Conservation (phyloP, 1,140 invertebrate species). For the Eriocheir sinensis region DNA sequence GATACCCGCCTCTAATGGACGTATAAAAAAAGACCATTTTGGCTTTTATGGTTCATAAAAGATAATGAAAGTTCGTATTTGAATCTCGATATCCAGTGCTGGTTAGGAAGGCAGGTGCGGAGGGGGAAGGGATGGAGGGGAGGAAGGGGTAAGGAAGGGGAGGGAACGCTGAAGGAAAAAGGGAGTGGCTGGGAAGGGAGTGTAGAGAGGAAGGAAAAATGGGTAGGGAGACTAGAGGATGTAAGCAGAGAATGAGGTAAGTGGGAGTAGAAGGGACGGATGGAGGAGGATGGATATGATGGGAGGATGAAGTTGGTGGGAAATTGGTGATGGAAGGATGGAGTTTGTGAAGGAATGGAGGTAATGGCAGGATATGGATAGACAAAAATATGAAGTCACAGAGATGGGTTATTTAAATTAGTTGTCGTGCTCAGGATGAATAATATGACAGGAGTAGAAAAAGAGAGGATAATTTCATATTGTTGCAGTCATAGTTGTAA, state of each 20-base stretch:
- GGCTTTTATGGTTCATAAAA: constrained; percentile 66
- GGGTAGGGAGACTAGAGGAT: not conserved
- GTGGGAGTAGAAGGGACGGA: not conserved
- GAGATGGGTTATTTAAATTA: too few species aligned
- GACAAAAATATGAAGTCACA: not conserved
- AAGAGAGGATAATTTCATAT: not conserved
- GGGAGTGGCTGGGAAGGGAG: not conserved
- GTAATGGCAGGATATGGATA: not conserved
- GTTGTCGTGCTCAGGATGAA: too few species aligned
- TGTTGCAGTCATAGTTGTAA: not conserved
- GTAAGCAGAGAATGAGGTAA: not conserved
- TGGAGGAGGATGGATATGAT: not conserved
- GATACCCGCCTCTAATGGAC: constrained; percentile 45
- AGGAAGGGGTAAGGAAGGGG: not conserved
- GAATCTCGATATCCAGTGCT: not conserved
- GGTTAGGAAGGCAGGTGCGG: not conserved
- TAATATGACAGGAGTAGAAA: too few species aligned
- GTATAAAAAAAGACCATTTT: constrained; percentile 48
- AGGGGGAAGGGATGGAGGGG: not conserved
- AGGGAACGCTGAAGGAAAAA: not conserved
- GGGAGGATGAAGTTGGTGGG: not conserved
- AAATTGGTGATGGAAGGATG: not conserved
- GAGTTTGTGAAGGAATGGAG: not conserved
- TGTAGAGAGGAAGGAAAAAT: not conserved
- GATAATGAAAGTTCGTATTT: constrained; percentile 64